Evolutionary conservation across 1,140 invertebrate genomes (phyloP).

Genomic region (Ips nitidus): DNA sequence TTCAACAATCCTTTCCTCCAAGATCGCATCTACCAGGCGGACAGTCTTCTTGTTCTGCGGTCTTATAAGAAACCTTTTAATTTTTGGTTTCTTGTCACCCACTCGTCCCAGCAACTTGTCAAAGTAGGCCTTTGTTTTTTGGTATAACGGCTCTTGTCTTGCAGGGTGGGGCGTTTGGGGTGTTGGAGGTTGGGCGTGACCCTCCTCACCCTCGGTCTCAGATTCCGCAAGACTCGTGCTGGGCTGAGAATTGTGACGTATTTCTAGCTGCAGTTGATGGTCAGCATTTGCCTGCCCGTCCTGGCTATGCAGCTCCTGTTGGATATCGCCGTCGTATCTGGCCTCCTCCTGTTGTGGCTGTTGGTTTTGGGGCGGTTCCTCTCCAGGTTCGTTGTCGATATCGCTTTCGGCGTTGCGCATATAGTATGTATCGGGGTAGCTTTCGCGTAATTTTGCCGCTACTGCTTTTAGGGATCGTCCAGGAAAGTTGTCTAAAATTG

Average conservation of each 20-base stretch:
- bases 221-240: background rate
- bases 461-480: background rate
- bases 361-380: background rate
- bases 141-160: constrained; percentile 1
- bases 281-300: background rate
- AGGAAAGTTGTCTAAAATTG: background rate
- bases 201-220: background rate
- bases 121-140: background rate
- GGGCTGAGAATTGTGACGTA: background rate
- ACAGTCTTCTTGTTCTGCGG: background rate
- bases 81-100: background rate
- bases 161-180: background rate
- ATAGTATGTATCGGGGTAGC: no score
- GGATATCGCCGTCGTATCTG: background rate
- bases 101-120: background rate
- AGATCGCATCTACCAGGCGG: background rate
- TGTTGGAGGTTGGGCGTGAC: background rate
- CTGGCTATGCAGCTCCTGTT: background rate
- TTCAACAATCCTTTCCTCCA: constrained; percentile 2
- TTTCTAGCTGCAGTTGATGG: background rate
- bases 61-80: constrained; percentile 1
- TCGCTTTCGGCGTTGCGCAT: background rate
- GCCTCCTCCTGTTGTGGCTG: background rate
- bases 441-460: background rate
- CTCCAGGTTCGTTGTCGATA: background rate